Conservation (phyloP, 2,113 vertebrate genomes). For the Columbina picui region DNA sequence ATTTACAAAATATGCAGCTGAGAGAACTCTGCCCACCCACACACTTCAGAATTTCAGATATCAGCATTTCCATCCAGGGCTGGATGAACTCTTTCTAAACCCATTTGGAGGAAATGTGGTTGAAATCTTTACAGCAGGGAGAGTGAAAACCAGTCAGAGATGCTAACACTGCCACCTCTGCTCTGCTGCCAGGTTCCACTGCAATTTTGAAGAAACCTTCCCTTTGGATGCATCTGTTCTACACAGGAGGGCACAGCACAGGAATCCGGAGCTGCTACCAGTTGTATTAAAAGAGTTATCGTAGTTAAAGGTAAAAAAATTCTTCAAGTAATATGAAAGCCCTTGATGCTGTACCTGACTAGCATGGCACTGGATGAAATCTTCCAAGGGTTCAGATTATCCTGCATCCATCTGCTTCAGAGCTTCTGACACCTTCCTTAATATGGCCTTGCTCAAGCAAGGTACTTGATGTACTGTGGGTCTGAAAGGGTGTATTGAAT, state of each 20-base stretch:
- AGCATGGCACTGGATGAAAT: not conserved
- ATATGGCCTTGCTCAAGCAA: not conserved
- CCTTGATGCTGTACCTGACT: not conserved
- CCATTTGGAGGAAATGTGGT: not conserved
- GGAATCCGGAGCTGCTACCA: not conserved
- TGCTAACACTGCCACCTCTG: not conserved
- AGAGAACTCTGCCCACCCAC: conserved; percentile 35
- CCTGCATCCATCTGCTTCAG: not conserved
- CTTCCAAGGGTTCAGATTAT: not conserved
- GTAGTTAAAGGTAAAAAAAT: not conserved
- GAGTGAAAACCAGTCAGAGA: not conserved
- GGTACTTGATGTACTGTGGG: not conserved
- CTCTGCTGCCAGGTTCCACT: not conserved
- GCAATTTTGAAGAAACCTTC: not conserved
- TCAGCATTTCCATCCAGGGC: not conserved
- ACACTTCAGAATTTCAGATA: conserved; percentile 16
- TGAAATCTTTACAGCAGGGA: not conserved
- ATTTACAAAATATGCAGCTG: conserved; percentile 5
- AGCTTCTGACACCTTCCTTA: not conserved
- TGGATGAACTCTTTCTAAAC: conserved; percentile 34
- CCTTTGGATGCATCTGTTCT: not conserved
- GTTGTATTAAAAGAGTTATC: not conserved
- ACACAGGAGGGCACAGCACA: not conserved
- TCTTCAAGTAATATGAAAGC: not conserved
- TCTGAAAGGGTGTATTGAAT: not conserved